Conservation (phyloP, 92 coral and sea anemone genomes). For the Heteractis magnifica region DNA sequence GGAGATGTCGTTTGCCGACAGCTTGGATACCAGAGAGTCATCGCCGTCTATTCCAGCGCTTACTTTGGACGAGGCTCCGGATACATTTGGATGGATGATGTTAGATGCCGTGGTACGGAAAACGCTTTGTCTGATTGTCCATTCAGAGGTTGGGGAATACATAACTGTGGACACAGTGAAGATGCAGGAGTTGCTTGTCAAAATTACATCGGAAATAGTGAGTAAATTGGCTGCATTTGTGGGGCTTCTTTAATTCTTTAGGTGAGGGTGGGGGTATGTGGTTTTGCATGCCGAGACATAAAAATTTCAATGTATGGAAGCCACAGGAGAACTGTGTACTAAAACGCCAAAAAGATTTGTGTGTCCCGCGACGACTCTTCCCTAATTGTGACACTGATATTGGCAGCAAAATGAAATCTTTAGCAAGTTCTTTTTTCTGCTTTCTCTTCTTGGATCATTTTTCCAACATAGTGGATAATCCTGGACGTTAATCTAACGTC, state of each 20-base stretch:
- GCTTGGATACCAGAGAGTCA: slow-evolving; percentile 37
- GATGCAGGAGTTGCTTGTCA: slow-evolving; percentile 39
- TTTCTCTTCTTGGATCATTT: too few species aligned
- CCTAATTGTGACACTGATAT: too few species aligned
- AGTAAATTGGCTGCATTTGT: not conserved
- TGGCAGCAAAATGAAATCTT: too few species aligned
- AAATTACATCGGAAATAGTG: not conserved
- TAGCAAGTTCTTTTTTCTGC: too few species aligned
- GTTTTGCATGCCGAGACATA: not conserved
- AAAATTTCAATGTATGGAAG: too few species aligned
- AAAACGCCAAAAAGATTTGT: too few species aligned
- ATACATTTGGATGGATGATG: slow-evolving; percentile 47
- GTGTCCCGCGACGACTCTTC: too few species aligned
- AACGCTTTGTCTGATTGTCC: slow-evolving; percentile 20
- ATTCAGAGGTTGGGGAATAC: not conserved
- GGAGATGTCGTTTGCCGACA: slow-evolving; percentile 47
- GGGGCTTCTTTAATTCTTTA: too few species aligned
- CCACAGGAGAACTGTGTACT: too few species aligned
- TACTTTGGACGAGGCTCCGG: slow-evolving; percentile 45
- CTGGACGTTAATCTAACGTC: too few species aligned
- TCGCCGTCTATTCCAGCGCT: slow-evolving; percentile 28
- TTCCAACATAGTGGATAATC: too few species aligned
- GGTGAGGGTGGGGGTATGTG: not conserved
- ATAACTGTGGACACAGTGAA: slow-evolving; percentile 22
- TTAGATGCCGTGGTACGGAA: slow-evolving; percentile 48